Evolutionary conservation across 2,113 vertebrate species (phyloP).

Genomic region (Microcebus lehilahytsara): DNA sequence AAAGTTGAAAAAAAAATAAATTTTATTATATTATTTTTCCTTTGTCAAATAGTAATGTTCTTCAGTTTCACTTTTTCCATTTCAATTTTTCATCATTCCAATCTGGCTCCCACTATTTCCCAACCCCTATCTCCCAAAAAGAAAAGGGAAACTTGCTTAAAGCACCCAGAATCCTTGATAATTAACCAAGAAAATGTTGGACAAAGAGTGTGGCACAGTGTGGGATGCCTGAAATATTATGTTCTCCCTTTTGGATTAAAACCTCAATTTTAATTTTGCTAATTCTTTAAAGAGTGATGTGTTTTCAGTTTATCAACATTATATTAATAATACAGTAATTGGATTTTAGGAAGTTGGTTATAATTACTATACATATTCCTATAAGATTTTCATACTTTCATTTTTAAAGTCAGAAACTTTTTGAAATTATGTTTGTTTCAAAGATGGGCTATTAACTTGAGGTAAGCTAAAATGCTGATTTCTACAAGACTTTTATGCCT

Average conservation of each 20-base stretch:
- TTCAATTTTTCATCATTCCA: neutral
- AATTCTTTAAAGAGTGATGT: neutral
- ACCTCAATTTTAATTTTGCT: neutral
- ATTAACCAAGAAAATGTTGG: neutral
- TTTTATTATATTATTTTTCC: neutral
- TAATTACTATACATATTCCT: neutral
- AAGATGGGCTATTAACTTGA: neutral
- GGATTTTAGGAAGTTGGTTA: neutral
- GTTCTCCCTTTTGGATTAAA: neutral
- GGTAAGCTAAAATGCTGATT: neutral
- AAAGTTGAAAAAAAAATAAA: neutral
- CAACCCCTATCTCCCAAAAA: neutral
- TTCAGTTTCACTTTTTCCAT: neutral
- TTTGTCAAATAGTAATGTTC: neutral
- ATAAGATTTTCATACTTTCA: neutral
- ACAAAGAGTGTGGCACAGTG: neutral
- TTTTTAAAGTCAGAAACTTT: slow-evolving; percentile 8
- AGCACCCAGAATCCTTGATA: neutral
- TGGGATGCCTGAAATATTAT: neutral
- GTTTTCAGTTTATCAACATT: neutral
- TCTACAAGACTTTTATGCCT: neutral
- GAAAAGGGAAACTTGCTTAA: neutral
- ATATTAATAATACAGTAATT: neutral
- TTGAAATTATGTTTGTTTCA: neutral
- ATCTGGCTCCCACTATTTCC: neutral